Conservation (phyloP, 2,113 vertebrate genomes). For the Bos indicus region DNA sequence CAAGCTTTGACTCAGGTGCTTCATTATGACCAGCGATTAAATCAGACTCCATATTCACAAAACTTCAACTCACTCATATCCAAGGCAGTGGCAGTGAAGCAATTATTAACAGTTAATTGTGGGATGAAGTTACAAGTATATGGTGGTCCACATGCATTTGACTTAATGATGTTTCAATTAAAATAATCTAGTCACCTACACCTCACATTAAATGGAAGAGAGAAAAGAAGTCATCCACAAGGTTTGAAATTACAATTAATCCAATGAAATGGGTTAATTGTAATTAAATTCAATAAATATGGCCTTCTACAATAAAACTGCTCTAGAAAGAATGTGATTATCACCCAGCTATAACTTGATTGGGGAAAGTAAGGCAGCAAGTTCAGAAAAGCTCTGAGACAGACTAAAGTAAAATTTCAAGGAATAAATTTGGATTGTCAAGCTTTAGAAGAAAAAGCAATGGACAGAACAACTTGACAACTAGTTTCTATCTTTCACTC, state of each 20-base stretch:
- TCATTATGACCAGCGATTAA: background rate
- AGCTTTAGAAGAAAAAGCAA: background rate
- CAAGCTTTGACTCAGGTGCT: background rate
- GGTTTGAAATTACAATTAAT: background rate
- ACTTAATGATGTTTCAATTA: background rate
- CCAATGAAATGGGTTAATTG: background rate
- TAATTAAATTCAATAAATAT: background rate
- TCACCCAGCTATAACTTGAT: background rate
- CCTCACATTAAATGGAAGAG: background rate
- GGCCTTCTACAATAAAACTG: background rate
- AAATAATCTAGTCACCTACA: background rate
- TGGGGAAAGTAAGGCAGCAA: background rate
- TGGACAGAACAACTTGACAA: background rate
- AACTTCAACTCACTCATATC: background rate
- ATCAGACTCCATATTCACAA: background rate
- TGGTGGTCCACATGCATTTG: background rate
- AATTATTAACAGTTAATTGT: background rate
- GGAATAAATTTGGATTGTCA: background rate
- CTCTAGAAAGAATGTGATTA: background rate
- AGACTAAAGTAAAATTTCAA: background rate
- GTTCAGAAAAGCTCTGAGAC: background rate
- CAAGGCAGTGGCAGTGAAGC: background rate
- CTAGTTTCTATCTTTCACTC: background rate
- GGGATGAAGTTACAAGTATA: background rate
- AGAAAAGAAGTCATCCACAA: background rate